Evolutionary conservation across 2,888 invertebrate species (phyloP), one percentile per base, ranked within the genome.

Genomic region (Orthosia incerta): DNA sequence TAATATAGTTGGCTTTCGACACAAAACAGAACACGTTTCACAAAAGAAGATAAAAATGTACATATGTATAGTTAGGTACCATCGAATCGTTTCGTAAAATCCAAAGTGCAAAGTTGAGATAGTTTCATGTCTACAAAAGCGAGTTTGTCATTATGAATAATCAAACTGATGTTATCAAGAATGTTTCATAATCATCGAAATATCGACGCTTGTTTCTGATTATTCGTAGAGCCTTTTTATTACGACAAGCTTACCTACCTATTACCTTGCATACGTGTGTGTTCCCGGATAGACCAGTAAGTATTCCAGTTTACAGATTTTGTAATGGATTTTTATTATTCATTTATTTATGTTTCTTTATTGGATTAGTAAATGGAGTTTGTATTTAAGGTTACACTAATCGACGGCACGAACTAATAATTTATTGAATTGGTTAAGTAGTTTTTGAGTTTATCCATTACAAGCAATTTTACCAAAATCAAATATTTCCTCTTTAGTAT

Each of bases 51-150:
- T 66, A 71, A 70, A 46, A 62, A 46, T 57, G 20, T 39, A 39
- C 39, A 39, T 9, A n/a, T n/a, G n/a, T n/a, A 9, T 39, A 39
- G 39, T 7, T 39, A 39, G 9, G 0, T 48, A 50, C n/a, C 3
- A 55, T 57, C 69, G 55, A 51, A 56, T 57, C 11, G 26, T 76
- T 80, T 79, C 71, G 80, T 71, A 76, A 79, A 60, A 16, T 39
- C 20, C 13, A 81, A 81, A 80, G 69, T 78, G 82, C 74, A 80
- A 74, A 78, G 82, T 80, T 78, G 78, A 82, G 50, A 50, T 53
- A 63, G 65, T 73, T 69, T 73, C 55, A 59, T 48, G 59, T 66
- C 45, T 20, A 26, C n/a, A 60, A 66, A 74, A 74, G 57, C 66
- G 9, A 65, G 65, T 73, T 71, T 71, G 31, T 66, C 39, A 18